These are phyloP conservation scores for Urocyon cinereoargenteus DNA, from an alignment of 2,797 vertebrate species.

Conservation along the genomic window DNA sequence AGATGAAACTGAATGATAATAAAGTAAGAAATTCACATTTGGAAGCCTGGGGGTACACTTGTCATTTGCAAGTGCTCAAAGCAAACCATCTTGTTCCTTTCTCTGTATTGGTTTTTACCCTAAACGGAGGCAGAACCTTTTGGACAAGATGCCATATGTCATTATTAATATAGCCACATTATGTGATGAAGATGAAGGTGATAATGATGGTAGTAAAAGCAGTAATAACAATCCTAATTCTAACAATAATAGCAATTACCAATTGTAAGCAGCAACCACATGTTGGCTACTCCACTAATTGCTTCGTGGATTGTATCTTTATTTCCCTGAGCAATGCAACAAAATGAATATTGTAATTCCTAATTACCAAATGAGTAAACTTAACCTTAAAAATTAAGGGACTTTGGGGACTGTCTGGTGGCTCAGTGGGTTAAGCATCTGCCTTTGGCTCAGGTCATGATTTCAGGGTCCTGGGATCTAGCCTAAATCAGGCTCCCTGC, in stretches of 20 bases:
- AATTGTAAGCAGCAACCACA: not conserved
- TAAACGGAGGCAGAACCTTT: not conserved
- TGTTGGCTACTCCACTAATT: not conserved
- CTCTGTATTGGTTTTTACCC: not conserved
- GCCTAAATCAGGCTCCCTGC: no score
- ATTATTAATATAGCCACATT: not conserved
- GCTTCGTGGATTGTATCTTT: not conserved
- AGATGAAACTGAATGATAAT: constrained; percentile 51
- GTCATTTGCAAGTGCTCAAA: not conserved
- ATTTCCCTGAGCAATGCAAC: not conserved
- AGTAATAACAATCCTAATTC: not conserved
- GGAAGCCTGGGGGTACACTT: rapidly evolving
- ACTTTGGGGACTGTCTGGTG: not conserved
- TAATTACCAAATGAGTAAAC: not conserved
- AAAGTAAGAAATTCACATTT: not conserved
- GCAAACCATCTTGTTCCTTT: not conserved
- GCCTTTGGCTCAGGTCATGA: not conserved
- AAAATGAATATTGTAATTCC: not conserved
- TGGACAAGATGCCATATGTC: not conserved
- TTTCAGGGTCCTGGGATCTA: no score
- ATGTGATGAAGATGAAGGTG: not conserved
- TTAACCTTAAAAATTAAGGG: not conserved
- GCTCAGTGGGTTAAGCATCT: not conserved
- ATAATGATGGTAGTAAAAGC: not conserved
- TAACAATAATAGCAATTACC: not conserved